These are phyloP conservation scores for Characodon lateralis DNA, from an alignment of 2,797 vertebrate genomes.

Conservation along the genomic window DNA sequence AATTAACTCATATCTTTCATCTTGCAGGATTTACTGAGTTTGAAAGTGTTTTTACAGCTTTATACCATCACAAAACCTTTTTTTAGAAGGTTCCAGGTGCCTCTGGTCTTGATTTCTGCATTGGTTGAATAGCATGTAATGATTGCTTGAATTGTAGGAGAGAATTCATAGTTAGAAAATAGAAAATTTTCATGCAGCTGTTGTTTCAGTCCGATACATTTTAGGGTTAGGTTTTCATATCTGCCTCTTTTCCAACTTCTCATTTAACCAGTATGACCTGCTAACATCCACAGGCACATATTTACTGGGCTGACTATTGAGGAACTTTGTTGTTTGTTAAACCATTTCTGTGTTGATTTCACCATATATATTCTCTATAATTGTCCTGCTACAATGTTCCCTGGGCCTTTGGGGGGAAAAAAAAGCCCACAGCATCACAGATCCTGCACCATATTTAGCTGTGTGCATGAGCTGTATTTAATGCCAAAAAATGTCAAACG, in stretches of 20 bases:
- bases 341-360: not conserved
- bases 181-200: not conserved
- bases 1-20: slow-evolving; percentile 38
- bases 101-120: not conserved
- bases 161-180: not conserved
- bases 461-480: not conserved
- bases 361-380: not conserved
- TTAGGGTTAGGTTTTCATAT: not conserved
- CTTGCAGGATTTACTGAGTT: slow-evolving; percentile 16
- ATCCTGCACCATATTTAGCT: too few species aligned
- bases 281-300: not conserved
- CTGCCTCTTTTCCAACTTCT: not conserved
- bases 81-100: not conserved
- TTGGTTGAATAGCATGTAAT: not conserved
- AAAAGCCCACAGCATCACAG: too few species aligned
- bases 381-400: not conserved
- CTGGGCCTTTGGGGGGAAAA: too few species aligned
- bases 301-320: not conserved
- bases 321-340: not conserved
- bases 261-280: not conserved
- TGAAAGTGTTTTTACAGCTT: not conserved
- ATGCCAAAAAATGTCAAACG: not conserved
- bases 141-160: not conserved
- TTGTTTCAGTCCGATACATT: not conserved
- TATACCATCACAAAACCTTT: not conserved